Base-by-base conservation (phyloP, 2,797 vertebrate genomes). In the Liasis olivaceus region DNA sequence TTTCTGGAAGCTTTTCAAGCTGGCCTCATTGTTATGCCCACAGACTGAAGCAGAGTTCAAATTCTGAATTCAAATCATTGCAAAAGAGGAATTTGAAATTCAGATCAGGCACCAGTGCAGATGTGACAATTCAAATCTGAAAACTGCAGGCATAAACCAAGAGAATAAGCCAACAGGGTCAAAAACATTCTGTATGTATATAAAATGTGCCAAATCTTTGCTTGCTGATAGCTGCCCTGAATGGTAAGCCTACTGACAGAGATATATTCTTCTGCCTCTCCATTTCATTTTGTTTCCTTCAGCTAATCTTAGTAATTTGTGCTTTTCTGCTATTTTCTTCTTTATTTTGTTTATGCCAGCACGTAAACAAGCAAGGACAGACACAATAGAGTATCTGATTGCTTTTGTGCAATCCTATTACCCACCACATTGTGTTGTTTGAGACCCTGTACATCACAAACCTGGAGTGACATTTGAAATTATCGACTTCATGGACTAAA, bases 1-100 rank as follows among this genome's bases (percentile, higher is more conserved):
- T 90, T 0, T 91, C 47, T 93, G 93, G 22, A 90, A 63, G 90
- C 85, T 31, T 93, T 95, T 95, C 85, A 93, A 47, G 56, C 84
- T 36, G 54, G 89, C 56, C 11, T 31, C 60, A 92, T 59, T 47
- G 26, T 92, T 56, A 89, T 89, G 20, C 51, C 58, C 26, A 20
- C 58, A 81, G 14, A 15, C 42, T 56, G 11, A 59, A 77, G 26
- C 31, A 22, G 20, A 88, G 58, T 81, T 92, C 86, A 91, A 77
- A 88, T 60, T 77, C 42, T 62, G 87, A 62, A 92, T 81, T 72
- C 69, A 84, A 88, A 89, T 89, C 12, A 89, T 56, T 89, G 81
- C 88, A 89, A 42, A 86, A 86, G 31, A 63, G n/a, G 59, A 11
- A n/a, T 47, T 84, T 88, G 42, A 62, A 88, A 88, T 89, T 92